Evolutionary conservation across 2,888 invertebrate genomes (phyloP), one percentile per base, ranked within the genome.

Genomic region (Choreutis nemorana): DNA sequence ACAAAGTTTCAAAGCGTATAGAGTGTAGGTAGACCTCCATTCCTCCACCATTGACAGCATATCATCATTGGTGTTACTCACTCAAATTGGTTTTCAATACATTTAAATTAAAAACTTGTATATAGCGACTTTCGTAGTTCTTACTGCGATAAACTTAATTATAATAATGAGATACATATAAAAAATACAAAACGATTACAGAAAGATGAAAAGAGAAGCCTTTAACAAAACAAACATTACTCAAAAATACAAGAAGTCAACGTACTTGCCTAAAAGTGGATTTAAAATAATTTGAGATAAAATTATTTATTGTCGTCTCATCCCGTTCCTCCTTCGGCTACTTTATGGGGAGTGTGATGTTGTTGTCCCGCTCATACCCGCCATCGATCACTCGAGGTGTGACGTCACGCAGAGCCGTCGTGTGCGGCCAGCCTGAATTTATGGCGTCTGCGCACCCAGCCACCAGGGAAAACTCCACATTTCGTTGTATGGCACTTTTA

Each of bases 391-490:
- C 64, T 49, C 51, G 55, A 65, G 66, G 73, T 77, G 78, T 79
- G 77, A 77, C 78, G 77, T 78, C 77, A 77, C 70, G 72, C 75
- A 60, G 73, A 59, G 75, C 66, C 79, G 61, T 77, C 79, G 79
- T 79, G 77, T 78, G 78, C 72, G 77, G 77, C 77, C 75, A 42
- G 55, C 42, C 57, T 61, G 57, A 63, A 78, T 78, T 78, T 78
- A 78, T 78, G 65, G 77, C 75, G 68, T 60, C 64, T 67, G 71
- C 70, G 65, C 72, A 71, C 54, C 55, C 49, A 59, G 57, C 53
- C 51, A 56, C 59, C 52, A 57, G 47, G 58, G 62, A 63, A 65
- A 60, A 65, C 52, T 51, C 55, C 45, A 50, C 50, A 33, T 46
- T 53, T 54, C 54, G 40, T 52, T 48, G 42, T 47, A 39, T 35